These are phyloP conservation scores for Scophthalmus maximus DNA, from an alignment of 2,113 vertebrate species.

Conservation along the genomic window DNA sequence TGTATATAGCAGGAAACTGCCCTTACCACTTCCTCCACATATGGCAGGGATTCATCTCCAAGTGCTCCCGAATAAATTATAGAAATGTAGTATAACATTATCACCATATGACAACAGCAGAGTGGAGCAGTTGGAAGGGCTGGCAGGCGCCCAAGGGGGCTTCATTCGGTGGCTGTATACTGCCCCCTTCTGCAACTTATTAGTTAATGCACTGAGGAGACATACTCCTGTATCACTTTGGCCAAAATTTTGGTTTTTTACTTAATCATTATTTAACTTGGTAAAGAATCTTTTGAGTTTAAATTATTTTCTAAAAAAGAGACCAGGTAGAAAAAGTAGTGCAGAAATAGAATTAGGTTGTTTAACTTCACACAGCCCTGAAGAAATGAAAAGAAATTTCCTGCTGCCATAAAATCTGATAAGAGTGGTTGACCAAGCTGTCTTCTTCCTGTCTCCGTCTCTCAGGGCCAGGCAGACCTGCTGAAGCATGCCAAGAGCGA, in stretches of 20 bases:
- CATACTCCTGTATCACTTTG: too few relatives aligned
- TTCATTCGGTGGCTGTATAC: slow-evolving; percentile 34
- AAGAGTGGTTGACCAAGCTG: not conserved
- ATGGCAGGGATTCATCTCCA: slow-evolving; percentile 55
- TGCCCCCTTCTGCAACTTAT: slow-evolving; percentile 63
- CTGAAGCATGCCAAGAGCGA: slow-evolving; percentile 91
- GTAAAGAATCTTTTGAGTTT: too few relatives aligned
- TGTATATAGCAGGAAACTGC: slow-evolving; percentile 45
- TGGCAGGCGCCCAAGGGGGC: slow-evolving; percentile 14
- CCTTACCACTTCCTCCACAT: slow-evolving; percentile 65
- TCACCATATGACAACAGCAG: slow-evolving; percentile 64
- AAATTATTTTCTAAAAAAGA: too few relatives aligned
- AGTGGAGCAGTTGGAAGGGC: slow-evolving; percentile 30
- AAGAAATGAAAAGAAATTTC: not conserved
- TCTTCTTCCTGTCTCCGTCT: not conserved
- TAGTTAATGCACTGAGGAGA: not conserved
- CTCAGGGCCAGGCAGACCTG: slow-evolving; percentile 91
- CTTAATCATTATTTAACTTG: not conserved
- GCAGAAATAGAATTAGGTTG: not conserved
- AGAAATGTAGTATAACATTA: slow-evolving; percentile 59
- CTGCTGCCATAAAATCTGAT: not conserved
- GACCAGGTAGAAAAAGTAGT: too few relatives aligned
- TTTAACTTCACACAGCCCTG: not conserved
- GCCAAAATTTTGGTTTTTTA: too few relatives aligned
- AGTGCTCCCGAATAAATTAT: slow-evolving; percentile 53